Evolutionary conservation across 1,140 invertebrate species (phyloP), one percentile per base, ranked within the genome.

Genomic region (Rhynchophorus ferrugineus): DNA sequence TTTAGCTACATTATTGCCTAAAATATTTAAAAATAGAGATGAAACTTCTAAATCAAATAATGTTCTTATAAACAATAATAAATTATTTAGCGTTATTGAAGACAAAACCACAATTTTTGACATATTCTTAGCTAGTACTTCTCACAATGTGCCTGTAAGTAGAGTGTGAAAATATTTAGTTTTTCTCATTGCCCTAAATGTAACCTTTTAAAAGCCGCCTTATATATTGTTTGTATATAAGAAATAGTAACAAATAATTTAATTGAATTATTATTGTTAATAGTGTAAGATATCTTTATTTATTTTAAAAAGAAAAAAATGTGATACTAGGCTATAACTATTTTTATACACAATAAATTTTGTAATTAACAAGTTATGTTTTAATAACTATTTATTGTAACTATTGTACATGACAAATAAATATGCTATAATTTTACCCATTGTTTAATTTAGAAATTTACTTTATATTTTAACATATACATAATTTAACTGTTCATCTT

Each of bases 121-220:
- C 42, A 17, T 56, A 42, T 56, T 56, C 43, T 56, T 56, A 17
- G 44, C 54, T 11, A 56, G 54, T 36, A 56, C 48, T 2, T 43
- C 60, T 41, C 49, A 43, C 19, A 52, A 43, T 37, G 51, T 51
- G 34, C 60, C 62, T 73, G 69, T 67, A 14, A 57, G 56, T 46
- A 60, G 61, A 45, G 59, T 61, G 20, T 62, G 49, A 48, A 17
- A 18, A n/a, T 17, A 1, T 24, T 5, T 41, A 19, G 16, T 11
- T 43, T 8, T 43, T 14, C 14, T 14, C 8, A 37, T 38, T 20
- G 18, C 42, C 22, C 13, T 11, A 20, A 16, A 20, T 13, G 14
- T 44, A 13, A 22, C 3, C 19, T 34, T 22, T 34, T 7, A 44
- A 34, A 44, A 34, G 43, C 13, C 34, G 43, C 43, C 43, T 44